phyloP scores from a whole-genome alignment of 2,888 invertebrate species.

The Celastrina argiolus region DNA sequence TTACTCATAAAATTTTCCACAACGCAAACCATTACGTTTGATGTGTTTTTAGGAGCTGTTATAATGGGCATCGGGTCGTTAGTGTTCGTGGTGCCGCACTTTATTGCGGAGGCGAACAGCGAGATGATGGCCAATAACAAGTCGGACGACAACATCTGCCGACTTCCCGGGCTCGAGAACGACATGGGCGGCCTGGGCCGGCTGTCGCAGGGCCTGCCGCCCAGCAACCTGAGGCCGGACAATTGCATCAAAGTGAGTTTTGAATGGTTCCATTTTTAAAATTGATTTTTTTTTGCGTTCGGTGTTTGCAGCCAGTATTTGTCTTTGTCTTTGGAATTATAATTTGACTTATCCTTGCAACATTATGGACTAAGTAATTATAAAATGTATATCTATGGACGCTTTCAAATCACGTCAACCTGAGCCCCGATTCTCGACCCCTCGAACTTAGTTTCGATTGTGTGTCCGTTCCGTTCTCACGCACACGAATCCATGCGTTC shows the following conservation, averaged over 20 bases:
- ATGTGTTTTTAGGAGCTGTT: constrained; percentile 81
- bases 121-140: constrained; percentile 83
- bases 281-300: neutral
- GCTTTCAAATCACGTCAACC: no score
- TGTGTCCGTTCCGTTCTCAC: no score
- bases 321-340: neutral
- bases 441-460: no score
- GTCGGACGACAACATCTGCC: constrained; percentile 88
- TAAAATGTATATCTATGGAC: no score
- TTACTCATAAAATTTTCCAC: neutral
- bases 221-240: constrained; percentile 85
- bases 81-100: constrained; percentile 95
- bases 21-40: neutral
- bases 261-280: neutral
- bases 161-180: constrained; percentile 81
- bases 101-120: constrained; percentile 88
- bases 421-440: no score
- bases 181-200: constrained; percentile 86
- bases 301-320: neutral
- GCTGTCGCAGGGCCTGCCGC: constrained; percentile 84
- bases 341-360: neutral
- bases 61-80: constrained; percentile 96
- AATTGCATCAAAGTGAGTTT: constrained; percentile 84
- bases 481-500: no score
- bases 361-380: no score